A percentile compares a stretch with the other conserved stretches of the same genome.
Conservation (phyloP, 1,140 invertebrate species). For the Drosophila eugracilis region DNA sequence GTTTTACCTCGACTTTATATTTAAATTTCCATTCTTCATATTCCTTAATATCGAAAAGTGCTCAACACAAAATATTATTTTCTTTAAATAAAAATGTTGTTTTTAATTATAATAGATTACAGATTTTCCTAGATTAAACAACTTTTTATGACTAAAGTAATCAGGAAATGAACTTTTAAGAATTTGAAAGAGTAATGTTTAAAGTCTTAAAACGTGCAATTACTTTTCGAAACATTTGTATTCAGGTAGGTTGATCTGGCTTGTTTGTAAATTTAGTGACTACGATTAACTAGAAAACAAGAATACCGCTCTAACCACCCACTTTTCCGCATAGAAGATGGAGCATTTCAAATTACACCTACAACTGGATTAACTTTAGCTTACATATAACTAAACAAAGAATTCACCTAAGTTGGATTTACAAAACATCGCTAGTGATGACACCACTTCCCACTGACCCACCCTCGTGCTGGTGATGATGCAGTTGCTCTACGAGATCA, state of each 20-base stretch:
- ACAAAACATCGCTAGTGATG: slow-evolving; percentile 27
- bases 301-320: slow-evolving; percentile 16
- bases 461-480: slow-evolving; percentile 41
- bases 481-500: slow-evolving; percentile 70
- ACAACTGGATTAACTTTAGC: background rate
- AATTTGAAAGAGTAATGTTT: background rate
- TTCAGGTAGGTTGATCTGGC: background rate
- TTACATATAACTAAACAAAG: slow-evolving; percentile 40
- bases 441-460: slow-evolving; percentile 9
- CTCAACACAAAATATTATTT: background rate
- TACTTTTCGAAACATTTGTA: background rate
- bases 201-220: background rate
- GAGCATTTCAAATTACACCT: slow-evolving; percentile 4
- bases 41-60: background rate
- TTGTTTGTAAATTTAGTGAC: slow-evolving; percentile 11
- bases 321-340: background rate
- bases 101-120: slow-evolving; percentile 18
- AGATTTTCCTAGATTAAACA: slow-evolving; percentile 1
- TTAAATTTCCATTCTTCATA: background rate
- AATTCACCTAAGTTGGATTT: slow-evolving; percentile 51
- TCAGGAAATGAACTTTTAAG: no score
- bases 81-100: background rate
- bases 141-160: background rate
- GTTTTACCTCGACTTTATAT: background rate
- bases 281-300: slow-evolving; percentile 40